Evolutionary conservation across 2,113 vertebrate genomes (phyloP).

Genomic region (Tragulus kanchil): DNA sequence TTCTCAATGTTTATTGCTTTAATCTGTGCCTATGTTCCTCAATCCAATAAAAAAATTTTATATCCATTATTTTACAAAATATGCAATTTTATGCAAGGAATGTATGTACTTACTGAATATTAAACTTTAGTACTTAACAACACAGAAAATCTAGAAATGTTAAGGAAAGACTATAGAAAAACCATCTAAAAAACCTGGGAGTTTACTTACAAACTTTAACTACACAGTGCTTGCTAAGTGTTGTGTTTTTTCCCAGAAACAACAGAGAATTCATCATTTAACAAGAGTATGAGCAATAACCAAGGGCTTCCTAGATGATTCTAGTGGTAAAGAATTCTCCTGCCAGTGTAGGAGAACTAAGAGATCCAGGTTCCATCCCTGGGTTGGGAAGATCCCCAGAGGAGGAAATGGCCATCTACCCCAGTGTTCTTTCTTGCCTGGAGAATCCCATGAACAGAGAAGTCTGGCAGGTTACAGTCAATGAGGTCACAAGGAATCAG

Average conservation of each 20-base stretch:
- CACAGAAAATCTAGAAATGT: background rate
- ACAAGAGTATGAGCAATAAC: background rate
- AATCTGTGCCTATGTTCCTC: conserved; percentile 5
- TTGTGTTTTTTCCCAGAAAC: background rate
- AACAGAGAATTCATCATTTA: background rate
- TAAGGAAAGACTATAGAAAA: background rate
- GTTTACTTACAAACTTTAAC: background rate
- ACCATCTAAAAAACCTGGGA: background rate
- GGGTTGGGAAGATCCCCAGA: too few relatives aligned
- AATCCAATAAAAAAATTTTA: background rate
- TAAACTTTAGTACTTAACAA: background rate
- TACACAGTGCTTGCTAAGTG: background rate
- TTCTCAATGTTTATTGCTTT: background rate
- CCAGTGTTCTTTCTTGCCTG: too few relatives aligned
- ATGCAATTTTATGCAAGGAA: conserved; percentile 14
- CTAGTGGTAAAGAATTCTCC: too few relatives aligned
- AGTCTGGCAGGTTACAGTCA: too few relatives aligned
- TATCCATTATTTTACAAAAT: background rate
- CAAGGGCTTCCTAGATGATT: background rate
- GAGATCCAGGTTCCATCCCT: too few relatives aligned
- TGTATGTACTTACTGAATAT: background rate
- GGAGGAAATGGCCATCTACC: too few relatives aligned
- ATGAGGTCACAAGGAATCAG: too few relatives aligned
- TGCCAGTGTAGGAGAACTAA: too few relatives aligned
- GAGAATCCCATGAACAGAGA: too few relatives aligned